A percentile compares a stretch with the other conserved stretches of the same genome.
phyloP scores from a whole-genome alignment of 2,113 vertebrate genomes.

The human region DNA sequence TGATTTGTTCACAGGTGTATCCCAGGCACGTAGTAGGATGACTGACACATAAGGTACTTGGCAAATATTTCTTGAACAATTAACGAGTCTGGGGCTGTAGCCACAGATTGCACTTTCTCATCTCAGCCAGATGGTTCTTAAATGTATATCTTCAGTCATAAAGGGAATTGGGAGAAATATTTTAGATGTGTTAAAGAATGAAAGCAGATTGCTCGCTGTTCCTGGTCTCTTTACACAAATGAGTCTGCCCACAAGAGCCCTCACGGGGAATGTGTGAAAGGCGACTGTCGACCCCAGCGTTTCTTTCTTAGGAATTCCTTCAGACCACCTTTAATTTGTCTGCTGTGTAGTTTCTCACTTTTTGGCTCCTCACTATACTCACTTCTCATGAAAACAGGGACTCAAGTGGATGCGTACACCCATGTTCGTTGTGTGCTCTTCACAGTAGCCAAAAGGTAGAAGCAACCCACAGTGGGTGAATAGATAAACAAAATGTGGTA shows the following conservation, averaged over 20 bases:
- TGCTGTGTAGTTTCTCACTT: not conserved
- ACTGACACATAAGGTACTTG: not conserved
- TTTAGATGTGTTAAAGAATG: not conserved
- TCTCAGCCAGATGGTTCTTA: not conserved
- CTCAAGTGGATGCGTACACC: rapidly evolving
- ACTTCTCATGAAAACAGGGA: not conserved
- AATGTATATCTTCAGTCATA: not conserved
- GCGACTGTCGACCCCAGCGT: not conserved
- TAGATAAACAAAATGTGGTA: not conserved
- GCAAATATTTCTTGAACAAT: not conserved
- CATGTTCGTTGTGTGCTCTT: not conserved
- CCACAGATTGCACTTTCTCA: not conserved
- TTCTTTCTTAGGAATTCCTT: not conserved
- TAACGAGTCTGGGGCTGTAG: not conserved
- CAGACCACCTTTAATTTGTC: not conserved
- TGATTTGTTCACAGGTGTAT: not conserved
- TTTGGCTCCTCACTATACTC: not conserved
- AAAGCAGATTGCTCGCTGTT: not conserved
- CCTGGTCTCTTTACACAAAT: not conserved
- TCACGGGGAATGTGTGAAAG: no score
- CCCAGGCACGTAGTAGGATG: no score
- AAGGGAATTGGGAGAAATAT: not conserved
- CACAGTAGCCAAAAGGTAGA: not conserved
- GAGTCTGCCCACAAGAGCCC: not conserved
- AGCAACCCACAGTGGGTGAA: not conserved